Base-by-base conservation (phyloP, 1,140 invertebrate species). In the Philaenus spumarius region DNA sequence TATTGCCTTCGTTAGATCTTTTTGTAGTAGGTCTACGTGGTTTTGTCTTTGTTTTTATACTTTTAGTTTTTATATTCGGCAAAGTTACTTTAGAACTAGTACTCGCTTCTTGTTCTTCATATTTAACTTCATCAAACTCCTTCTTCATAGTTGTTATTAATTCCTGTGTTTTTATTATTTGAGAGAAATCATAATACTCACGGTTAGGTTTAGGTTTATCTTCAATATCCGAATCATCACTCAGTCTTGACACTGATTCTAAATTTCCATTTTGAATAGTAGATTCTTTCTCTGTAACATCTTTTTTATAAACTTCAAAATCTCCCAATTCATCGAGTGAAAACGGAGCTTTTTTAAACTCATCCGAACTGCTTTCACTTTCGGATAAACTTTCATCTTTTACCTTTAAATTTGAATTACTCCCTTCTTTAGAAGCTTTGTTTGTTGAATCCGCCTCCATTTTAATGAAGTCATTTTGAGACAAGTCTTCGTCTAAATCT, bases 161-260 rank as follows among this genome's bases (percentile, higher is more conserved):
- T 24, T 55, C 22, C 39, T 64, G 60, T 7, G 26, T 43, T 55
- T 62, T 15, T 1, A 61, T 55, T n/a, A 65, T 63, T 30, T 61
- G 37, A n/a, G 59, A 58, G 45, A 65, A 65, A 59, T 65, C 64
- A 59, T 60, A 65, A 37, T 56, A 61, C 5, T 64, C 60, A 39
- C 22, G 20, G 24, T 30, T 30, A 12, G 19, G 15, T 14, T 35
- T 40, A 26, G 17, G n/a, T 20, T 55, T 34, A 15, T 52, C 34
- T 43, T 55, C 24, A 34, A 9, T 24, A 47, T 48, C 43, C 2
- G 55, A 47, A 57, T 47, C 43, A 43, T 57, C 55, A 47, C 55
- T 57, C 15, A 55, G 17, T 19, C 9, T 53, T 14, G 35, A 37
- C 2, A n/a, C 56, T 40, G 40, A 6, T 34, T n/a, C 9, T 14